A percentile compares a stretch with the other conserved stretches of the same genome.
These are phyloP conservation scores for Saiga tatarica DNA, from an alignment of 2,113 vertebrate genomes.

Conservation along the genomic window DNA sequence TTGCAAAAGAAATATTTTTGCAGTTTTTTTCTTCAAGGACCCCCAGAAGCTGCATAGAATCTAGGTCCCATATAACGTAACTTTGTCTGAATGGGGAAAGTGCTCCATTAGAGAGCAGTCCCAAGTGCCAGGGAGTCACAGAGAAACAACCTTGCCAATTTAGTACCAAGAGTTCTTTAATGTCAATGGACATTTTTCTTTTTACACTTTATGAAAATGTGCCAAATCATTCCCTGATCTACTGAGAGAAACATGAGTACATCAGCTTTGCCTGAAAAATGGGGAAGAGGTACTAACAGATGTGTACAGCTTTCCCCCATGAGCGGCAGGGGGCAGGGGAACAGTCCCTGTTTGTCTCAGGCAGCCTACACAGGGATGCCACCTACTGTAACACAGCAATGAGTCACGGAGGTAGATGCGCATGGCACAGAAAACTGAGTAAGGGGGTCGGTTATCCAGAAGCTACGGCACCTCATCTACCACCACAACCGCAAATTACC, in stretches of 20 bases:
- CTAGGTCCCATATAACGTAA: neutral
- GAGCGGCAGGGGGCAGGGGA: neutral
- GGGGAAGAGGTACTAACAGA: neutral
- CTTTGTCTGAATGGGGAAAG: neutral
- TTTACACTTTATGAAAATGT: neutral
- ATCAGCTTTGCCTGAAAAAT: neutral
- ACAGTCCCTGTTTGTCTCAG: conserved; percentile 41
- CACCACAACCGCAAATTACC: neutral
- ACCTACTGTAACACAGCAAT: conserved; percentile 46
- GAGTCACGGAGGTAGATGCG: conserved; percentile 47
- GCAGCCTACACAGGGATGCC: conserved; percentile 42
- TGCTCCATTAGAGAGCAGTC: neutral
- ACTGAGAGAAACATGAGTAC: neutral
- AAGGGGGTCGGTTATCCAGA: neutral
- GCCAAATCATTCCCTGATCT: neutral
- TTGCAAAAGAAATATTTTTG: neutral
- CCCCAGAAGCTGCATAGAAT: neutral
- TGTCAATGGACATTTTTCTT: neutral
- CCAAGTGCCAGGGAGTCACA: neutral
- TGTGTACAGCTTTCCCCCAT: neutral
- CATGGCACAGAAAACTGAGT: conserved; percentile 4
- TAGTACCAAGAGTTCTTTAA: neutral
- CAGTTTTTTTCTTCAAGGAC: neutral
- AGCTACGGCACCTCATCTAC: neutral
- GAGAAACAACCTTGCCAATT: neutral